These are phyloP conservation scores for Cryptoprocta ferox DNA, from an alignment of 2,797 vertebrate genomes.

Conservation along the genomic window DNA sequence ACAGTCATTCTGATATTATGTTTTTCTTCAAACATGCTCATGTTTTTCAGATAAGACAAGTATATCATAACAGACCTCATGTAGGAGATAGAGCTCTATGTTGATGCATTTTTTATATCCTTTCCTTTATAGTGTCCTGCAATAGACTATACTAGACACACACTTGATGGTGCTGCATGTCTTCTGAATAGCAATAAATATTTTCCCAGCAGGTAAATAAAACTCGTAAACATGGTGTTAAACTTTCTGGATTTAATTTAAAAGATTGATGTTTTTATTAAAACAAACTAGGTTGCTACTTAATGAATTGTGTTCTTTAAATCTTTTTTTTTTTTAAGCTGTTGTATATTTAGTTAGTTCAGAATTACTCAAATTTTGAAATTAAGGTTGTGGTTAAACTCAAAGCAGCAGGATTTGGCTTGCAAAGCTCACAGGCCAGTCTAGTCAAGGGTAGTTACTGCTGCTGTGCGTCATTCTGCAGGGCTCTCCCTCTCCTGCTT, in stretches of 20 bases:
- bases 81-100: background rate
- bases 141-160: slow-evolving; percentile 99
- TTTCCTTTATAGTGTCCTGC: slow-evolving; percentile 94
- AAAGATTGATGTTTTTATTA: background rate
- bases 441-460: background rate
- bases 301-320: background rate
- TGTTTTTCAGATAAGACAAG: background rate
- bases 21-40: slow-evolving; percentile 8
- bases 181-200: slow-evolving; percentile 99
- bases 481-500: background rate
- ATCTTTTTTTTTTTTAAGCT: background rate
- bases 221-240: slow-evolving; percentile 66
- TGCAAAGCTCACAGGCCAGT: background rate
- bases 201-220: slow-evolving; percentile 97
- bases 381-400: background rate
- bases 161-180: slow-evolving; percentile 98
- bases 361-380: background rate
- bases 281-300: background rate
- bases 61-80: background rate
- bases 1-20: background rate
- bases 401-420: background rate
- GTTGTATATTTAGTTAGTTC: background rate
- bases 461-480: background rate
- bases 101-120: slow-evolving; percentile 21
- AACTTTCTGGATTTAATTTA: slow-evolving; percentile 52